Evolutionary conservation across 2,797 vertebrate genomes (phyloP), one percentile per base, ranked within the genome.

Genomic region (Darevskia mixta): DNA sequence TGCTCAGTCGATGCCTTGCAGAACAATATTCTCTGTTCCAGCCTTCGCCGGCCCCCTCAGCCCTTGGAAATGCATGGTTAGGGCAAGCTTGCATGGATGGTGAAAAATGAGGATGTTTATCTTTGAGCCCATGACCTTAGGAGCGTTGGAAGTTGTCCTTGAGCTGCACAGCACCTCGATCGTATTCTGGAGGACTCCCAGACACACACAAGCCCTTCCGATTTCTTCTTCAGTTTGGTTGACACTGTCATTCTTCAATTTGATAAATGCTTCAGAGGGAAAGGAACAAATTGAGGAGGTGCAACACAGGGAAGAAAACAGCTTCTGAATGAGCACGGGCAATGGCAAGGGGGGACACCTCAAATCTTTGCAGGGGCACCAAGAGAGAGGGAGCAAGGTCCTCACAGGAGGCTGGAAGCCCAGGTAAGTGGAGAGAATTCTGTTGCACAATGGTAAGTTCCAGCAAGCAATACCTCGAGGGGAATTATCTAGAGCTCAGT

Each of bases 191-290:
- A 64, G 18, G 85, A 43, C 64, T 67, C 58, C 17, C 35, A 25
- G 18, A 67, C 38, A 45, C 6, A 17, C 55, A 41, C 38, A 27
- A 29, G 49, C 45, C 1, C 61, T n/a, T 79, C 35, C 66, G 38
- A 79, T 84, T 64, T 69, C 88, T 94, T 64, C 83, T 43, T 43
- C 85, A 86, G 89, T 81, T 20, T 2, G 4, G 4, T 49, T 96
- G 95, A 95, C 94, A 94, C 91, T 86, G 91, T 92, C 90, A 94
- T 95, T 94, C 92, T 93, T 97, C 95, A 96, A 89, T 77, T 55
- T 95, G 95, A 90, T 94, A 92, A 93, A 89, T 45, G 7, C 86
- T 8, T 87, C 66, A 5, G n/a, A 86, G 91, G 89, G 80, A 90
- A 6, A 64, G 71, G 20, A 43, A 38, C 91, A 87, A 88, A 83